Base-by-base conservation (phyloP, 2,888 invertebrate species). In the Drosophila bunnanda region DNA sequence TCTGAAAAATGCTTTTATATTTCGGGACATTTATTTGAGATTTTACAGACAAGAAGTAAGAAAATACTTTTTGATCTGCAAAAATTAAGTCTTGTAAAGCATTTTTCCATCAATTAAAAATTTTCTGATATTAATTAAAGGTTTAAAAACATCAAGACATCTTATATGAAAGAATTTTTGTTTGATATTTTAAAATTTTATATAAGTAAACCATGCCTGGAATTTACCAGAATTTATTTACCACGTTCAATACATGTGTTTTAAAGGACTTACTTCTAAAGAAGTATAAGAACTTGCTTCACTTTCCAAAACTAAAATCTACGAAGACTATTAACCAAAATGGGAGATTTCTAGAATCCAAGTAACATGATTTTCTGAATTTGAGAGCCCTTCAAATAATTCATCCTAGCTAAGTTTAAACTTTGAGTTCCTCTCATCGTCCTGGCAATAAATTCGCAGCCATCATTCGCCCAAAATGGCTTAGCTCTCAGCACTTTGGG, bases 401-500 rank as follows among this genome's bases (percentile, higher is more conserved):
- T 20, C 8, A 13, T 12, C 13, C 44, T 12, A 41, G 20, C 32
- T 17, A 20, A 55, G 34, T 41, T 41, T 34, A 56, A 55, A 30
- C 48, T 34, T 69, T 48, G 34, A 34, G 34, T 10, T 32, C 15
- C 66, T 67, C 34, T 67, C 70, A 48, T 46, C 44, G 38, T 55
- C 2, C 55, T 28, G 39, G 38, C 55, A 67, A 48, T 65, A 65
- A 65, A 66, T 66, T 66, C 30, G 53, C 39, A 58, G 9, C 64
- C 64, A 48, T 64, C 64, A 69, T 56, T 52, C 56, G 17, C 30
- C 50, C 38, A 56, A 69, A 64, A 68, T 68, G 69, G 68, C 57
- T 64, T 12, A 20, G 64, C 65, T 64, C 48, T 39, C 34, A 64
- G 64, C 65, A 64, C 64, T 64, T 64, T 39, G 39, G 20, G n/a